A percentile compares a stretch with the other conserved stretches of the same genome.
Evolutionary conservation across 2,888 invertebrate species (phyloP).

Genomic region (Dusona sp.): DNA sequence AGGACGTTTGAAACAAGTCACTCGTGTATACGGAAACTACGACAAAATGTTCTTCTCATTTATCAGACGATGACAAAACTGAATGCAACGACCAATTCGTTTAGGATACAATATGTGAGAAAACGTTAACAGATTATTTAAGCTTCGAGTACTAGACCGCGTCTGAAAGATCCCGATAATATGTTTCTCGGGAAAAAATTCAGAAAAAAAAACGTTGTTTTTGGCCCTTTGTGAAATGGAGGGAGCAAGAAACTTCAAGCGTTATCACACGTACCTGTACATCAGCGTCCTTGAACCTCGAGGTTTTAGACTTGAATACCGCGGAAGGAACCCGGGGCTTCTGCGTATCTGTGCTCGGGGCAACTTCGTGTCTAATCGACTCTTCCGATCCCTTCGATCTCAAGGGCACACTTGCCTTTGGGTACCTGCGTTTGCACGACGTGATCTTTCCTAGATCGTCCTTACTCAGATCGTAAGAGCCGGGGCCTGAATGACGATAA

Average conservation of each 20-base stretch:
- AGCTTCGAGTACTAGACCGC: not conserved
- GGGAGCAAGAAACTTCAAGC: not conserved
- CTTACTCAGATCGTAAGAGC: slow-evolving; percentile 62
- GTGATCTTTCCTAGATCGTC: slow-evolving; percentile 60
- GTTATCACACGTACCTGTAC: slow-evolving; percentile 27
- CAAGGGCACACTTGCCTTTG: slow-evolving; percentile 50
- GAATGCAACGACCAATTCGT: not conserved
- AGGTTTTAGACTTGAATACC: slow-evolving; percentile 72
- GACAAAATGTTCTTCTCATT: not conserved
- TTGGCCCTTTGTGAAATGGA: not conserved
- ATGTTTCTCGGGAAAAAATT: not conserved
- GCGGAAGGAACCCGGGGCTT: slow-evolving; percentile 68
- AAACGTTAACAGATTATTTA: no score
- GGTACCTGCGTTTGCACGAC: slow-evolving; percentile 60
- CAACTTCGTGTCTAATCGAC: slow-evolving; percentile 64
- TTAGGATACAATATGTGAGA: no score
- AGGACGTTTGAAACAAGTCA: slow-evolving; percentile 28
- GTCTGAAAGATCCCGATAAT: not conserved
- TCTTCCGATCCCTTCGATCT: slow-evolving; percentile 50
- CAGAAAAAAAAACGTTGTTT: not conserved
- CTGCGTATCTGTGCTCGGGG: slow-evolving; percentile 35
- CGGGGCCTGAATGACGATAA: slow-evolving; percentile 42
- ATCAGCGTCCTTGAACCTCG: slow-evolving; percentile 63
- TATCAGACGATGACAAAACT: not conserved
- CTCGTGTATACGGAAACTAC: not conserved